Percentiles rank a stretch among this genome's conserved stretches.
phyloP scores from a whole-genome alignment of 2,888 invertebrate genomes.

The Nomada fucata region DNA sequence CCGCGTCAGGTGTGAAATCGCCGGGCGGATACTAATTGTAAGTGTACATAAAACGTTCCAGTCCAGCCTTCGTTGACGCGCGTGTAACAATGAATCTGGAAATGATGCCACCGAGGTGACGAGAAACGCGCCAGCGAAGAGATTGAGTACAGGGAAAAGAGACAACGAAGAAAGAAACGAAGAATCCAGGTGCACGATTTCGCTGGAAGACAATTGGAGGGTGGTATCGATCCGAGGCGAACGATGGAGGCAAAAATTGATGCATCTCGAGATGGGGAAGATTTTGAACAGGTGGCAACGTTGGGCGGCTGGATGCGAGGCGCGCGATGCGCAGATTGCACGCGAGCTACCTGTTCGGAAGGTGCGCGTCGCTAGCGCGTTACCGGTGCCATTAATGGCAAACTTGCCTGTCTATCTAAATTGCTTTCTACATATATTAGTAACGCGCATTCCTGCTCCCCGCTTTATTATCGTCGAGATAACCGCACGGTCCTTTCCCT shows the following conservation, averaged over 20 bases:
- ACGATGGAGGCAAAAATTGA: background rate
- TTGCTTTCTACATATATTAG: conserved; percentile 77
- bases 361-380: conserved; percentile 68
- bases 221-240: background rate
- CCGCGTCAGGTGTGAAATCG: background rate
- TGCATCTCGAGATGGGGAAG: background rate
- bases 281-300: background rate
- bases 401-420: conserved; percentile 71
- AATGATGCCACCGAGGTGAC: background rate
- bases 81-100: background rate
- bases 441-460: conserved; percentile 71
- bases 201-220: background rate
- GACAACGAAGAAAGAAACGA: too few relatives aligned
- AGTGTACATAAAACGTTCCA: background rate
- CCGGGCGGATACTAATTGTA: background rate
- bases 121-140: background rate
- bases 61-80: background rate
- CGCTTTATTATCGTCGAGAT: conserved; percentile 72
- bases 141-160: background rate
- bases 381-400: conserved; percentile 70
- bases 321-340: background rate
- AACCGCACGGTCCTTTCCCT: conserved; percentile 59
- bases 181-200: background rate
- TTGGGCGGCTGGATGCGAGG: background rate
- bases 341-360: conserved; percentile 21